Percentiles rank a stretch among this genome's conserved stretches.
Evolutionary conservation across 1,140 invertebrate genomes (phyloP).

Genomic region (Heliconius hermathena): DNA sequence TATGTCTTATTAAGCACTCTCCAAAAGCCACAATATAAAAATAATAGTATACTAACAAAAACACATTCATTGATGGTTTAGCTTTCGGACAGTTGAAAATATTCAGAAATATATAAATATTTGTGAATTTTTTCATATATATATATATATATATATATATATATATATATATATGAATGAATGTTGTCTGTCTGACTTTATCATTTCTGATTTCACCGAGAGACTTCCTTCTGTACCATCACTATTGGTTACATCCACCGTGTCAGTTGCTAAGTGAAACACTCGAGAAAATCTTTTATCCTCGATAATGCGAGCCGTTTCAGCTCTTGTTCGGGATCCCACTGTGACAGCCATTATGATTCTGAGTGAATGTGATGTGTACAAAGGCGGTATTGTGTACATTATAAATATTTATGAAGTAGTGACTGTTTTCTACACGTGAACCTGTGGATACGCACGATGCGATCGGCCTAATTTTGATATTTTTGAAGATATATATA

Average conservation of each 20-base stretch:
- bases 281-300: slow-evolving; percentile 72
- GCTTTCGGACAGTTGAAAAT: background rate
- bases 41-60: background rate
- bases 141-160: too few relatives aligned
- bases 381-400: slow-evolving; percentile 74
- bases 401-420: slow-evolving; percentile 78
- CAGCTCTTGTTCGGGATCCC: slow-evolving; percentile 74
- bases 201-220: slow-evolving; percentile 50
- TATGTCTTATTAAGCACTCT: background rate
- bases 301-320: slow-evolving; percentile 72
- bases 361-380: slow-evolving; percentile 74
- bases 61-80: background rate
- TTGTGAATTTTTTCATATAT: too few relatives aligned
- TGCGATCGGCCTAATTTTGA: slow-evolving; percentile 68
- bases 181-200: slow-evolving; percentile 38
- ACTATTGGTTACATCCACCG: slow-evolving; percentile 61
- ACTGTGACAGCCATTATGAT: slow-evolving; percentile 79
- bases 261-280: slow-evolving; percentile 74
- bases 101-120: slow-evolving; percentile 42
- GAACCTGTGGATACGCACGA: slow-evolving; percentile 72
- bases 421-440: slow-evolving; percentile 74
- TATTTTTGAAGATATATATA: slow-evolving; percentile 24
- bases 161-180: slow-evolving; percentile 39
- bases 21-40: background rate
- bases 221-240: slow-evolving; percentile 60